Percentiles rank a stretch among this genome's conserved stretches.
Evolutionary conservation across 2,888 invertebrate genomes (phyloP).

Genomic region (Hemicrepidius hirtus): DNA sequence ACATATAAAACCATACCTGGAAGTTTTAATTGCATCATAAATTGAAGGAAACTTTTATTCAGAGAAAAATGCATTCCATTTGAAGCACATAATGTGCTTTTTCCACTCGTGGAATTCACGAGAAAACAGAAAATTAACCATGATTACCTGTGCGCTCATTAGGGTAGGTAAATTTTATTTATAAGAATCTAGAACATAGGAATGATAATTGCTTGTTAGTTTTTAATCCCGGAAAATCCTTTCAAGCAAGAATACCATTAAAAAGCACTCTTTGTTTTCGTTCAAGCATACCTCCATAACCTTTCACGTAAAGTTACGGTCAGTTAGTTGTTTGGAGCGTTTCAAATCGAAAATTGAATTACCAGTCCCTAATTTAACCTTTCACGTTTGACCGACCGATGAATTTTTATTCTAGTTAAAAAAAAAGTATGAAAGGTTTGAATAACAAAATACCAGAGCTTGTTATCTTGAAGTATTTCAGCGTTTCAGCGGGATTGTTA

Average conservation of each 20-base stretch:
- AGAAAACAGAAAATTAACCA: not conserved
- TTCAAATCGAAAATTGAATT: conserved; percentile 41
- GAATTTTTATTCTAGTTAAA: conserved; percentile 2
- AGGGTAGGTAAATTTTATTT: not conserved
- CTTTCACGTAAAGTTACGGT: conserved; percentile 39
- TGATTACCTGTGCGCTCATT: not conserved
- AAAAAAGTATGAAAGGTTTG: not conserved
- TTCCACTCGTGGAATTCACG: conserved; percentile 3
- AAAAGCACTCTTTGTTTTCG: conserved; percentile 3
- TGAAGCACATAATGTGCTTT: conserved; percentile 11
- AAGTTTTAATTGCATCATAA: conserved; percentile 22
- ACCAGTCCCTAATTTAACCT: conserved; percentile 25
- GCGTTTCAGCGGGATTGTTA: conserved; percentile 2
- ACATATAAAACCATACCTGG: conserved; percentile 1
- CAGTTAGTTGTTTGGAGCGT: conserved; percentile 36
- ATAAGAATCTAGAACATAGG: not conserved
- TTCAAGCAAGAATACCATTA: not conserved
- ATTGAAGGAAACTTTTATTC: conserved; percentile 7
- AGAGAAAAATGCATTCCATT: conserved; percentile 19
- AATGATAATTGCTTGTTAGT: not conserved
- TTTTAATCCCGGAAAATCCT: not conserved
- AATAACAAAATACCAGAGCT: not conserved
- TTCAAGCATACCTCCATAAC: conserved; percentile 8
- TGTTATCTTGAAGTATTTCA: conserved; percentile 5
- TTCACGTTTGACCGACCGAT: conserved; percentile 19